Percentiles rank a stretch among this genome's conserved stretches.
phyloP scores from a whole-genome alignment of 2,113 vertebrate species.

The Hiodon alosoides region DNA sequence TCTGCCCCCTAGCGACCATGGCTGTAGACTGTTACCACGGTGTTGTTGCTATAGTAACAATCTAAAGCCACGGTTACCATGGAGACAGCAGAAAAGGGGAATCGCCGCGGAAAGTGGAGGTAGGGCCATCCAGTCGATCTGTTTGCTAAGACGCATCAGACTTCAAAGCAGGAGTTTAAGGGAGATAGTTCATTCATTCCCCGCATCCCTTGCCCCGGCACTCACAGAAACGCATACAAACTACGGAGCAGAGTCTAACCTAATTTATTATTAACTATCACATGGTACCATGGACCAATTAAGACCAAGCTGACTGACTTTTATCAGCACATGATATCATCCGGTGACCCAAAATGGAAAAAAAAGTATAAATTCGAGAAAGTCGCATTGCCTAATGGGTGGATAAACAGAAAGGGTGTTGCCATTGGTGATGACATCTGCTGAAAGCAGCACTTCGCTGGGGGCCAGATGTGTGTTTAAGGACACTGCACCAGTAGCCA shows the following conservation, averaged over 20 bases:
- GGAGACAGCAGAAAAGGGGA: conserved; percentile 63
- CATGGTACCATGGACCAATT: neutral
- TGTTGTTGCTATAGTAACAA: conserved; percentile 90
- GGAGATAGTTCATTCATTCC: conserved; percentile 32
- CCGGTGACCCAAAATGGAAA: no score
- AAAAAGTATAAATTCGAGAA: no score
- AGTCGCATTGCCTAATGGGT: no score
- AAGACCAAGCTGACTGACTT: no score
- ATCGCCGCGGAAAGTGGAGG: conserved; percentile 76
- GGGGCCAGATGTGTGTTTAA: neutral
- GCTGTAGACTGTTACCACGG: conserved; percentile 98
- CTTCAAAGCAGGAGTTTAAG: conserved; percentile 53
- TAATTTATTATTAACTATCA: neutral
- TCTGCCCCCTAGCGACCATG: conserved; percentile 91
- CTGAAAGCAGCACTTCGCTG: neutral
- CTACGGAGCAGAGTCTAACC: neutral
- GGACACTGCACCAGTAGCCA: conserved; percentile 86
- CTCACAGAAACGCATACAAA: neutral
- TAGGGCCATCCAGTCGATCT: conserved; percentile 53
- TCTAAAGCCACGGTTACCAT: conserved; percentile 97
- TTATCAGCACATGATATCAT: no score
- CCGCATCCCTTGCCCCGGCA: neutral
- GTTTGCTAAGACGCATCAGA: conserved; percentile 33
- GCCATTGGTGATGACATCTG: no score
- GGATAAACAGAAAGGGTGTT: no score